These are phyloP conservation scores for Austrofundulus limnaeus DNA, from an alignment of 2,113 vertebrate species.

Conservation along the genomic window DNA sequence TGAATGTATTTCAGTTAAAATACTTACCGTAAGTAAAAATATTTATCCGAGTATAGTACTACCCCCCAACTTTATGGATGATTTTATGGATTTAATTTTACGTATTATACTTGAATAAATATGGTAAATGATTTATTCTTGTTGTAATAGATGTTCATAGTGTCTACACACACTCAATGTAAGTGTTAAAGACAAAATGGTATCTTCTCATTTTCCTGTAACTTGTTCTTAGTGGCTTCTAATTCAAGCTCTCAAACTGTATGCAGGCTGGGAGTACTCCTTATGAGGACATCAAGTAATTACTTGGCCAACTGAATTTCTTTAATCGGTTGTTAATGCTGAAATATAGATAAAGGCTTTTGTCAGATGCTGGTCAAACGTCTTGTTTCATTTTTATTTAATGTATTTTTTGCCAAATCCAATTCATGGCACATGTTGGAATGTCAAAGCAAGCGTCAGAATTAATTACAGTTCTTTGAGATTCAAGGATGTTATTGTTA, in stretches of 20 bases:
- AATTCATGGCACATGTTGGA: conserved; percentile 30
- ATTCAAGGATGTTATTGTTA: conserved; percentile 28
- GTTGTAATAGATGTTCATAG: too few species aligned
- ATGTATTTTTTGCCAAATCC: conserved; percentile 34
- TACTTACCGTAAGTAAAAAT: too few species aligned
- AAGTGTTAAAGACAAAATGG: not conserved
- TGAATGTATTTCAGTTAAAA: too few species aligned
- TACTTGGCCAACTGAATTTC: not conserved
- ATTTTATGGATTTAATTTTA: too few species aligned
- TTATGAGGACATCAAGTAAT: not conserved
- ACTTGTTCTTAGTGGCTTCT: not conserved
- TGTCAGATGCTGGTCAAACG: conserved; percentile 4
- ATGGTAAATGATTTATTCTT: too few species aligned
- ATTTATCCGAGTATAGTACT: too few species aligned
- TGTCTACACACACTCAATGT: too few species aligned
- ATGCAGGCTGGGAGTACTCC: not conserved
- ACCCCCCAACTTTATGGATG: too few species aligned
- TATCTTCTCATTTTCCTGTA: conserved; percentile 3
- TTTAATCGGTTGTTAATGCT: not conserved
- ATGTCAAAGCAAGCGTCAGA: conserved; percentile 30
- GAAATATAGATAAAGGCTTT: not conserved
- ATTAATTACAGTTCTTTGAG: conserved; percentile 44
- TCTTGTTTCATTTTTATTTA: too few species aligned
- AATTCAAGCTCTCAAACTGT: not conserved
- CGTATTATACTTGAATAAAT: too few species aligned